Evolutionary conservation across 2,113 vertebrate species (phyloP), one percentile per base, ranked within the genome.

Genomic region (Odocoileus virginianus): DNA sequence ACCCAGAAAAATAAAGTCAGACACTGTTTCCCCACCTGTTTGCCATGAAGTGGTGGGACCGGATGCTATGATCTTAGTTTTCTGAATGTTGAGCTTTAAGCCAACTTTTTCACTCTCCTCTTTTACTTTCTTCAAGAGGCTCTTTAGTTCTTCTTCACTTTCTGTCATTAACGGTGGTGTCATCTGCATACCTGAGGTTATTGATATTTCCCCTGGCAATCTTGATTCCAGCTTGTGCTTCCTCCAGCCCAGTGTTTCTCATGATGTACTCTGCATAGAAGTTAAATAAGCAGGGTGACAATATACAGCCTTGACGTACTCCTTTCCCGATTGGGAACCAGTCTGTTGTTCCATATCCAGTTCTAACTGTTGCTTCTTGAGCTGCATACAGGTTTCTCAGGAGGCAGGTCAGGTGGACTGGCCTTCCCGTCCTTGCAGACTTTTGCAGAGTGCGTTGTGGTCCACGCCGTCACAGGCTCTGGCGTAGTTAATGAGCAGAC

Each of bases 1-100:
- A 15, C 7, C 61, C 16, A 2, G 0, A 0, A n/a, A 19, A n/a
- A 67, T 67, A n/a, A 67, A 67, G 16, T 67, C 33, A n/a, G 7
- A 0, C 7, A 67, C 61, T 64, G 33, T 64, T 64, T 64, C 15
- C 61, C 33, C 64, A 36, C 21, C 64, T 67, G 19, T 67, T 36
- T 67, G 2, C 64, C 64, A 21, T n/a, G 64, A 67, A 67, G 64
- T 67, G 64, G 36, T 67, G 64, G 8, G 17, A 67, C 17, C 1
- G 0, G 33, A 67, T 36, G 33, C 33, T 8, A 10, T 67, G 33
- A 67, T 21, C 8, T 67, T 67, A 2, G 13, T 67, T 67, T 67
- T 67, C 64, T 67, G 33, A 36, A 21, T 67, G 33, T 21, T 67
- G 64, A 67, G 64, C 17, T 67, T 67, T 67, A 36, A 67, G 17